Base-by-base conservation (phyloP, 2,113 vertebrate species). In the Leptosomus discolor region DNA sequence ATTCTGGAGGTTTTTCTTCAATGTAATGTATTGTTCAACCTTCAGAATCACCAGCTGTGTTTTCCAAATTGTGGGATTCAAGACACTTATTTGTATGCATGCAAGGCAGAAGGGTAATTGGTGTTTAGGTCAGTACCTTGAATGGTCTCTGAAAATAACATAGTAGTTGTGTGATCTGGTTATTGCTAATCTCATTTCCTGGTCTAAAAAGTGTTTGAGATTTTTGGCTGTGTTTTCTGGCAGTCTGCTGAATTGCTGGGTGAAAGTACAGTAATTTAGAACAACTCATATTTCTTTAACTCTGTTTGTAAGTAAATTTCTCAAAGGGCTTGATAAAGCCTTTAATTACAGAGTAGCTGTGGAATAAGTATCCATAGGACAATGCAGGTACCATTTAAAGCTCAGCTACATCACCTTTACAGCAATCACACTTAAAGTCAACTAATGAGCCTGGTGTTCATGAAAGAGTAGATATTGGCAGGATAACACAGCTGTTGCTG, bases 251-350 rank as follows among this genome's bases (percentile, higher is more conserved):
- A 82, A 76, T 79, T 92, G 32, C 57, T 88, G 77, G 26, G 53
- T 90, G 81, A 97, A 97, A 97, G 95, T 65, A 84, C 41, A 71
- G 69, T 92, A 45, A 79, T 94, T 94, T 87, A 36, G 77, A 97
- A 57, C 29, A 85, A 69, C 36, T 91, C 37, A 2, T 53, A 30
- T 69, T 85, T 94, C 54, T 79, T 91, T 65, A 79, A 54, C 74
- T 90, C 26, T 11, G 0, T 74, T 91, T 68, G 14, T 87, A 76
- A 87, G 30, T 70, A 53, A 50, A 69, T 89, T 94, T 96, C 77
- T 83, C 53, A 53, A 43, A 94, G 27, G 61, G 32, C 41, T 89
- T 85, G 51, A 69, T 71, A 85, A 87, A 92, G 15, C 61, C 48
- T 94, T 90, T 95, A 91, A 91, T 94, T 95, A 82, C 53, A 61